phyloP scores from a whole-genome alignment of 1,140 invertebrate genomes.

The Nymphalis io region DNA sequence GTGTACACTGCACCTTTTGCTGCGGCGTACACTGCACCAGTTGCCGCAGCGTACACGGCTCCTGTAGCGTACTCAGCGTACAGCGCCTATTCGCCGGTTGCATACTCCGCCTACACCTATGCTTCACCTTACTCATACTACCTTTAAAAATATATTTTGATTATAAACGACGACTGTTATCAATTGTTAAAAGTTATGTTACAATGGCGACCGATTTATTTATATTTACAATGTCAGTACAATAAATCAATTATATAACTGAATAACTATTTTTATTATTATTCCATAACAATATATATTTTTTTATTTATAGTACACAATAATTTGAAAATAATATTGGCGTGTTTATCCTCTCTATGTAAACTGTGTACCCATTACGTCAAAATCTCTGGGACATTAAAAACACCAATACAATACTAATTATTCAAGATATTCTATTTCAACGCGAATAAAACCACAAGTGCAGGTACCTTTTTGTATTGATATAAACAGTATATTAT shows the following conservation, averaged over 20 bases:
- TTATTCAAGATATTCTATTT: no score
- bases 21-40: slow-evolving; percentile 62
- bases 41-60: slow-evolving; percentile 66
- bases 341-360: no score
- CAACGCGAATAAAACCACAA: no score
- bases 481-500: no score
- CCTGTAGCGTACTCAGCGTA: slow-evolving; percentile 74
- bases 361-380: no score
- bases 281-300: background rate
- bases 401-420: no score
- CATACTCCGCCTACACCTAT: slow-evolving; percentile 70
- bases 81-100: slow-evolving; percentile 74
- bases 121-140: slow-evolving; percentile 71
- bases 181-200: slow-evolving; percentile 3
- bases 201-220: slow-evolving; percentile 11
- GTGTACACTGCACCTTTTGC: slow-evolving; percentile 66
- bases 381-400: no score
- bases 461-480: no score
- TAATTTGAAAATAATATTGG: no score
- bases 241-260: slow-evolving; percentile 1
- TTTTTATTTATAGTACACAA: background rate
- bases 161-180: background rate
- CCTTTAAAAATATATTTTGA: slow-evolving; percentile 41
- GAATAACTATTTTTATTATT: background rate
- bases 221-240: slow-evolving; percentile 16